Evolutionary conservation across 1,140 invertebrate genomes (phyloP).

Genomic region (Drosophila yakuba): DNA sequence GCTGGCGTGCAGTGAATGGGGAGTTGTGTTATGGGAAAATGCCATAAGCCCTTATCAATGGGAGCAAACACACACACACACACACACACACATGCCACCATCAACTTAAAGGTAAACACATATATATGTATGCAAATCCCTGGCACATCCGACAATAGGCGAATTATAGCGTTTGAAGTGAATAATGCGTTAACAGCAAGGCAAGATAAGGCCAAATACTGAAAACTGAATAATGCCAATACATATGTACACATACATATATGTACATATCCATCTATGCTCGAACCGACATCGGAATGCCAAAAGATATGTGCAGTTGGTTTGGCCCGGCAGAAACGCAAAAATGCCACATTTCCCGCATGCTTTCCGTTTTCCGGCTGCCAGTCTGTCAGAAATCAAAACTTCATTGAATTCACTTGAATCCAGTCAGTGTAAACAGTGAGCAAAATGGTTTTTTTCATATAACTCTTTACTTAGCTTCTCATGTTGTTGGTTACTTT

Average conservation of each 20-base stretch:
- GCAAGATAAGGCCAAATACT: slow-evolving; percentile 40
- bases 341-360: slow-evolving; percentile 5
- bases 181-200: slow-evolving; percentile 60
- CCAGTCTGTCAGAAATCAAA: slow-evolving; percentile 8
- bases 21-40: neutral
- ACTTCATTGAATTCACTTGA: neutral
- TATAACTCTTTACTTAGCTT: neutral
- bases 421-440: neutral
- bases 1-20: neutral
- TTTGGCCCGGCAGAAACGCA: slow-evolving; percentile 12
- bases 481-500: too few relatives aligned
- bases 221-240: neutral
- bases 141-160: slow-evolving; percentile 17
- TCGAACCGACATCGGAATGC: slow-evolving; percentile 14
- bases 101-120: neutral
- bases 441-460: neutral
- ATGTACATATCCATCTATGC: neutral
- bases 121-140: neutral
- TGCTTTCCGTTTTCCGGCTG: neutral
- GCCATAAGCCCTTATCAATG: neutral
- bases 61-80: neutral
- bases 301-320: slow-evolving; percentile 14
- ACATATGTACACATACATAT: too few relatives aligned
- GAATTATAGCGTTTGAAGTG: slow-evolving; percentile 66
- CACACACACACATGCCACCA: too few relatives aligned